phyloP scores from a whole-genome alignment of 2,888 invertebrate genomes.

The Hydrotaea cyrtoneurina region DNA sequence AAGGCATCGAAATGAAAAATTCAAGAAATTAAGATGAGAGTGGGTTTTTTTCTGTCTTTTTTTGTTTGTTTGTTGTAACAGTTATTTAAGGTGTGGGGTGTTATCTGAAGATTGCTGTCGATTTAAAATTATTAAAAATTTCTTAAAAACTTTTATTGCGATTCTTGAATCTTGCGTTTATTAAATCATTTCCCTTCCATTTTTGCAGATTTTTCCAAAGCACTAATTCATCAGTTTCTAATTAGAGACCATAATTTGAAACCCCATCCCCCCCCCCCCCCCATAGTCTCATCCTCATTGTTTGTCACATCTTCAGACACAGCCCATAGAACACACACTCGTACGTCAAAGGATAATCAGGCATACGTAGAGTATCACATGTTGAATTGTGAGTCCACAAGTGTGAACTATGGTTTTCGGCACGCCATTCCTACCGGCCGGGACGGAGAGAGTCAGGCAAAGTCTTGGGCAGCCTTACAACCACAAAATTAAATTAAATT shows the following conservation, averaged over 20 bases:
- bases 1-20: background rate
- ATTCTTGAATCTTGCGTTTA: too few species aligned
- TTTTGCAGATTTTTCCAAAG: background rate
- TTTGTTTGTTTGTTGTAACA: too few species aligned
- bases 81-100: too few species aligned
- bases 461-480: conserved; percentile 37
- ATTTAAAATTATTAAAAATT: too few species aligned
- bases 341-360: conserved; percentile 33
- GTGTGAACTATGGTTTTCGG: conserved; percentile 74
- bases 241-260: conserved; percentile 78
- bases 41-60: too few species aligned
- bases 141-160: too few species aligned
- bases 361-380: conserved; percentile 53
- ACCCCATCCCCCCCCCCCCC: conserved; percentile 36
- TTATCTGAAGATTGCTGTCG: too few species aligned
- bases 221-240: conserved; percentile 77
- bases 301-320: background rate
- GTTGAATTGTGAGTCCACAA: conserved; percentile 71
- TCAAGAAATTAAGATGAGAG: background rate
- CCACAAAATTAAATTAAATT: conserved; percentile 78
- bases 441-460: conserved; percentile 15
- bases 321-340: background rate
- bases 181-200: background rate
- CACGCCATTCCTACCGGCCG: conserved; percentile 18
- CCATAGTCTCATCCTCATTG: conserved; percentile 28